Conservation (phyloP, 37 sponge, comb jelly and placozoan species). For the Petrosia ficiformis region DNA sequence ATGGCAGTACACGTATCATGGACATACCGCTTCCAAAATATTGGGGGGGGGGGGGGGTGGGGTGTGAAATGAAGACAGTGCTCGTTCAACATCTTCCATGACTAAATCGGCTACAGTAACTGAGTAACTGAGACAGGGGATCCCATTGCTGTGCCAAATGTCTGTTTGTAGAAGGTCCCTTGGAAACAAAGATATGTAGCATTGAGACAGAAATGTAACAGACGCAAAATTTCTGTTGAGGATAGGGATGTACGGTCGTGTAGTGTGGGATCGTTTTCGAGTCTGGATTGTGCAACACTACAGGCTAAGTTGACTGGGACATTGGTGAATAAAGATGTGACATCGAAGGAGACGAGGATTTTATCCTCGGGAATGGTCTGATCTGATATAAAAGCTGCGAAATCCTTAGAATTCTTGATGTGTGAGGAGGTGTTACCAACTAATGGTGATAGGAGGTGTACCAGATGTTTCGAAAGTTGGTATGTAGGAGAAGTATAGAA, state of each 20-base stretch:
- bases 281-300: slow-evolving; percentile 5
- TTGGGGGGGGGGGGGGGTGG: background rate
- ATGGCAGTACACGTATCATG: slow-evolving; percentile 25
- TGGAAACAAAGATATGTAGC: no score
- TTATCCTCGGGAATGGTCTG: background rate
- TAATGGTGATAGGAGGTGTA: slow-evolving; percentile 26
- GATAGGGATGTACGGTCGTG: slow-evolving; percentile 10
- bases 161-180: background rate
- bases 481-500: slow-evolving; percentile 22
- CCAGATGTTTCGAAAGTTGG: slow-evolving; percentile 11
- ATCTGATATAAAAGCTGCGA: slow-evolving; percentile 12
- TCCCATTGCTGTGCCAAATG: slow-evolving; percentile 11
- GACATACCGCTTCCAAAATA: slow-evolving; percentile 44
- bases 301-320: slow-evolving; percentile 4
- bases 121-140: slow-evolving; percentile 15
- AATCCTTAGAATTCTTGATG: background rate
- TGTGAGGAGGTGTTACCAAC: slow-evolving; percentile 22
- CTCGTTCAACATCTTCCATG: background rate
- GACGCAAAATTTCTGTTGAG: background rate
- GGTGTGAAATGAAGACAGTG: background rate
- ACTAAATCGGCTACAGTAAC: no score
- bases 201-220: no score
- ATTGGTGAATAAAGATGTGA: slow-evolving; percentile 9
- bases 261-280: slow-evolving; percentile 1
- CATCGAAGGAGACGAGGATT: slow-evolving; percentile 7